phyloP scores from a whole-genome alignment of 2,113 vertebrate genomes.

The Acrocephalus kingi region DNA sequence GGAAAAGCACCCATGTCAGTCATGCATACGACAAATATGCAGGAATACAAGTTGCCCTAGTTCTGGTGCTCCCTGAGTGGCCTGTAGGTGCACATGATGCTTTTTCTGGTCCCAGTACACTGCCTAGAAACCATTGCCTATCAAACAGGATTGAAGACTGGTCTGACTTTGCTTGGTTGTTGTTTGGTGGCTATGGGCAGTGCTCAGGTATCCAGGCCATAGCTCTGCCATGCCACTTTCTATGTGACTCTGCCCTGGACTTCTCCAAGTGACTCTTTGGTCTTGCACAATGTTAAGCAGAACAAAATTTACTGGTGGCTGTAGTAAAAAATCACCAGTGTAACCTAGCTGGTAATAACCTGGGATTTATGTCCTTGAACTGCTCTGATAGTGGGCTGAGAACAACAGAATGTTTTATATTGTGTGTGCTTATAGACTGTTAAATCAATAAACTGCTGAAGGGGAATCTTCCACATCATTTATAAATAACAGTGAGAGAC shows the following conservation, averaged over 20 bases:
- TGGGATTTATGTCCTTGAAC: background rate
- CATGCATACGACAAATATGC: background rate
- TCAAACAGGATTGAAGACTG: background rate
- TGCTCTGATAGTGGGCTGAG: background rate
- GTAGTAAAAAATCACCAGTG: background rate
- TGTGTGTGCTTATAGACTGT: background rate
- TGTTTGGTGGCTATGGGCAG: background rate
- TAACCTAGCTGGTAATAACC: background rate
- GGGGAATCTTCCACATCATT: slow-evolving; percentile 57
- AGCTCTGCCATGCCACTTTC: background rate
- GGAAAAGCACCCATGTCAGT: background rate
- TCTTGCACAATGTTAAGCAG: background rate
- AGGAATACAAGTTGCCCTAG: slow-evolving; percentile 11
- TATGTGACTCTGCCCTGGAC: background rate
- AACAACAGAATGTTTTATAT: background rate
- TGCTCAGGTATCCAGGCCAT: background rate
- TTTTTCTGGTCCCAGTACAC: background rate
- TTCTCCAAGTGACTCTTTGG: background rate
- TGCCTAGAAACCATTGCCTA: background rate
- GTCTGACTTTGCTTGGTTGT: background rate
- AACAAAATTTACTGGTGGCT: background rate
- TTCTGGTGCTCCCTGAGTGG: background rate
- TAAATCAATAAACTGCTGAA: slow-evolving; percentile 48
- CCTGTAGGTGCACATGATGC: background rate
- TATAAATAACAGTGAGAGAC: slow-evolving; percentile 21